A percentile compares a stretch with the other conserved stretches of the same genome.
phyloP scores from a whole-genome alignment of 2,113 vertebrate genomes.

The Solea solea region DNA sequence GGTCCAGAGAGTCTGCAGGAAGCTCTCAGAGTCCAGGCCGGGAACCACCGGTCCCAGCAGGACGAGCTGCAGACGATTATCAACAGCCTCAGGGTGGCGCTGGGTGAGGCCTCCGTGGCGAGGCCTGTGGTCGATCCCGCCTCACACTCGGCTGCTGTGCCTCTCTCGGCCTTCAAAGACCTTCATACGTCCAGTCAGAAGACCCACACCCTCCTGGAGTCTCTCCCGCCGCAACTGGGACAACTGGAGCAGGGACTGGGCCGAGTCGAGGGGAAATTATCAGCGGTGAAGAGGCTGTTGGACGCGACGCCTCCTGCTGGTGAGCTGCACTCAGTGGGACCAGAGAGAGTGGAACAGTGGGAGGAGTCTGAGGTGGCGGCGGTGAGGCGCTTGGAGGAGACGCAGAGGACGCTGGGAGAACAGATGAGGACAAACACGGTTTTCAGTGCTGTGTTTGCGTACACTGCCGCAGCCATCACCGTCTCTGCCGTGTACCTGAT shows the following conservation, averaged over 20 bases:
- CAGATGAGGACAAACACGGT: slow-evolving; percentile 85
- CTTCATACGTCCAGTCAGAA: slow-evolving; percentile 25
- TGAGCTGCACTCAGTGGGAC: not conserved
- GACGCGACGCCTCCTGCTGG: slow-evolving; percentile 20
- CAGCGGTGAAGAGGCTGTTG: slow-evolving; percentile 61
- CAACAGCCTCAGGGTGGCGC: slow-evolving; percentile 78
- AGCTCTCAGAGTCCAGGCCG: slow-evolving; percentile 89
- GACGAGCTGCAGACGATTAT: slow-evolving; percentile 86
- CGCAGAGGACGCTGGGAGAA: slow-evolving; percentile 83
- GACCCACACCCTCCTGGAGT: slow-evolving; percentile 64
- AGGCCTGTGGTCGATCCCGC: not conserved
- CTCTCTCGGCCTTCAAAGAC: slow-evolving; percentile 63
- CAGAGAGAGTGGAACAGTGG: slow-evolving; percentile 31
- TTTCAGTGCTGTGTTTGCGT: slow-evolving; percentile 86
- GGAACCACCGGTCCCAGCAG: slow-evolving; percentile 87
- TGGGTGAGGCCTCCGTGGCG: slow-evolving; percentile 60
- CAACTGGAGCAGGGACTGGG: slow-evolving; percentile 48
- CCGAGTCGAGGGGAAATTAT: slow-evolving; percentile 33
- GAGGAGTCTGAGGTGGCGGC: slow-evolving; percentile 60
- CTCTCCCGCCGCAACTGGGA: slow-evolving; percentile 43
- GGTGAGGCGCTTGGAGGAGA: slow-evolving; percentile 81
- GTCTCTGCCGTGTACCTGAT: slow-evolving; percentile 89
- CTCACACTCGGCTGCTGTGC: not conserved
- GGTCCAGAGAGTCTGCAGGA: slow-evolving; percentile 93
- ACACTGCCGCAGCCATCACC: slow-evolving; percentile 81